Base-by-base conservation (phyloP, 2,888 invertebrate genomes). In the Prionchulus punctatus region DNA sequence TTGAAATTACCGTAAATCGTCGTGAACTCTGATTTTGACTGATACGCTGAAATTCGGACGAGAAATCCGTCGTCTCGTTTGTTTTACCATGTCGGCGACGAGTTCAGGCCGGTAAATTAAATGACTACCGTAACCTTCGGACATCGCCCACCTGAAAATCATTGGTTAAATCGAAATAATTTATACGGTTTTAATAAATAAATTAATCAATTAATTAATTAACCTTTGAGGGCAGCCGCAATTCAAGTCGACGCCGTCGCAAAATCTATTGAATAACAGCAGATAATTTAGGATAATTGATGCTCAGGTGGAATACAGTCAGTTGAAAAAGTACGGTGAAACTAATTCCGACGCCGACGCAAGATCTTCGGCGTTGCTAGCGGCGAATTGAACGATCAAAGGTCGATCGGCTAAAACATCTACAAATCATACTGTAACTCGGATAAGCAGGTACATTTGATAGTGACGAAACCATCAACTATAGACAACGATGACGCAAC, bases 191-290 rank as follows among this genome's bases (percentile, higher is more conserved):
- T 47, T 43, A 26, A 58, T 23, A 27, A 42, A 2, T 55, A 21
- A 56, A 21, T 36, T 42, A 49, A n/a, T 47, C 15, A 12, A 21
- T 7, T 7, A 47, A 28, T n/a, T 26, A 26, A 18, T 65, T 54
- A 66, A 75, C 69, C 72, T 71, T 73, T 96, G 96, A 1, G 96
- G 96, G 66, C 96, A 96, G 0, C 96, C 96, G 76, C 96, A 96
- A 71, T 96, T 96, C 36, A 96, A 75, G 75, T 96, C 96, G 1
- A 92, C 84, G 3, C 96, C 96, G 76, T 86, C 84, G 55, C 84
- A 81, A 75, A 83, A 85, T 18, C 83, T 83, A n/a, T n/a, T n/a
- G n/a, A n/a, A n/a, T n/a, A n/a, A n/a, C n/a, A n/a, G n/a, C n/a
- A n/a, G n/a, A n/a, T n/a, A n/a, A n/a, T n/a, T n/a, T n/a, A n/a